Evolutionary conservation across 2,113 vertebrate genomes (phyloP).

Genomic region (Craseonycteris thonglongyai): DNA sequence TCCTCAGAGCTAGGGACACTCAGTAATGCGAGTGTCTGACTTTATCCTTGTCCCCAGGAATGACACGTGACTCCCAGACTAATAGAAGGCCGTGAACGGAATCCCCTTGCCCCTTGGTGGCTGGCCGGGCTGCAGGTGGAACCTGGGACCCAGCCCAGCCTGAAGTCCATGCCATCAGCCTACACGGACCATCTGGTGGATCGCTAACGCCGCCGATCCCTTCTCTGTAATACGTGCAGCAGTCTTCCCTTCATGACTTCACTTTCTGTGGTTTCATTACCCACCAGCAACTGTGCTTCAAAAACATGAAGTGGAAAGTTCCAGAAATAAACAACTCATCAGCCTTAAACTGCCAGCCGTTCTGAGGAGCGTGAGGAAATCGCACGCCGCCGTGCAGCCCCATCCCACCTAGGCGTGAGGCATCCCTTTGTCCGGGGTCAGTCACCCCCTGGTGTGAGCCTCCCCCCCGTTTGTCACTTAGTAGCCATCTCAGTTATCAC

Average conservation of each 20-base stretch:
- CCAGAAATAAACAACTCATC: not conserved
- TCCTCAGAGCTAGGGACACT: not conserved
- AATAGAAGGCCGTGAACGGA: no score
- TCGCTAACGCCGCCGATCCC: not conserved
- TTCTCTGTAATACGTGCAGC: fast-evolving
- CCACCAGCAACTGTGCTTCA: not conserved
- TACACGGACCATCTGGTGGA: no score
- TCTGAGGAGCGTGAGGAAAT: not conserved
- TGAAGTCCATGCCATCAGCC: no score
- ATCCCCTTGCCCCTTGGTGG: not conserved
- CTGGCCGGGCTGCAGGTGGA: not conserved
- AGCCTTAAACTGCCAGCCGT: no score
- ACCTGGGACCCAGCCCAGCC: not conserved
- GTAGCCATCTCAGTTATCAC: not conserved
- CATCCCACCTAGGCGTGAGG: not conserved
- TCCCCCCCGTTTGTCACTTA: not conserved
- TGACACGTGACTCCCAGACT: not conserved
- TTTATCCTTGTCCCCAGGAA: not conserved
- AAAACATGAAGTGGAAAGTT: not conserved
- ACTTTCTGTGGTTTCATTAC: not conserved
- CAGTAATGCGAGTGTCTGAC: not conserved
- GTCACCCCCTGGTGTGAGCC: not conserved
- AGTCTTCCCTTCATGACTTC: fast-evolving
- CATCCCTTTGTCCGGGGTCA: not conserved
- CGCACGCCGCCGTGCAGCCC: not conserved